These are phyloP conservation scores for Cephus nigrinus DNA, from an alignment of 2,888 invertebrate species.

Conservation along the genomic window DNA sequence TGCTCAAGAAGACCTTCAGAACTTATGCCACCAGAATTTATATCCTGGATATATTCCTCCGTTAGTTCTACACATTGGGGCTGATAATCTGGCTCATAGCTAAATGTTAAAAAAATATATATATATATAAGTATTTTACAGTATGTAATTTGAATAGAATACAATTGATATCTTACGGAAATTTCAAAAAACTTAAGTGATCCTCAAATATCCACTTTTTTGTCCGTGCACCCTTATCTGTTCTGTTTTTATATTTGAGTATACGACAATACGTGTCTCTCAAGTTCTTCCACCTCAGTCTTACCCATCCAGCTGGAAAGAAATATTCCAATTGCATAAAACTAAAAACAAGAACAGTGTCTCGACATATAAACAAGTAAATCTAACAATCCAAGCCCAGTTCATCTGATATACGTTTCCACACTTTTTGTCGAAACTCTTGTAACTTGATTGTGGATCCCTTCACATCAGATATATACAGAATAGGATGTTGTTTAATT, in stretches of 20 bases:
- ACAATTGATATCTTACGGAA: slow-evolving; percentile 49
- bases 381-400: slow-evolving; percentile 58
- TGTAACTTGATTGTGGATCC: slow-evolving; percentile 55
- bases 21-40: slow-evolving; percentile 49
- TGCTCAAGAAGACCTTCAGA: slow-evolving; percentile 57
- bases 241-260: slow-evolving; percentile 58
- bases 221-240: slow-evolving; percentile 52
- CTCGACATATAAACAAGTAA: slow-evolving; percentile 4
- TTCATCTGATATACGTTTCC: slow-evolving; percentile 60
- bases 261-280: slow-evolving; percentile 61
- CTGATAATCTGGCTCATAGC: slow-evolving; percentile 57
- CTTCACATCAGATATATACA: slow-evolving; percentile 59
- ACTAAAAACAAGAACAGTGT: neutral
- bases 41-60: slow-evolving; percentile 58
- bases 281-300: slow-evolving; percentile 60
- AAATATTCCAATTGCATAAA: neutral
- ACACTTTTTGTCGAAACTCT: slow-evolving; percentile 62
- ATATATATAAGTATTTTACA: neutral
- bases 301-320: slow-evolving; percentile 54
- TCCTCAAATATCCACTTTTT: slow-evolving; percentile 64
- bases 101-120: slow-evolving; percentile 23
- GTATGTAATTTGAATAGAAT: slow-evolving; percentile 4
- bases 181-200: slow-evolving; percentile 56
- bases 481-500: slow-evolving; percentile 60
- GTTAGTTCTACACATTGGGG: slow-evolving; percentile 55